A percentile compares a stretch with the other conserved stretches of the same genome.
Evolutionary conservation across 2,888 invertebrate genomes (phyloP).

Genomic region (Diloba caeruleocephala): DNA sequence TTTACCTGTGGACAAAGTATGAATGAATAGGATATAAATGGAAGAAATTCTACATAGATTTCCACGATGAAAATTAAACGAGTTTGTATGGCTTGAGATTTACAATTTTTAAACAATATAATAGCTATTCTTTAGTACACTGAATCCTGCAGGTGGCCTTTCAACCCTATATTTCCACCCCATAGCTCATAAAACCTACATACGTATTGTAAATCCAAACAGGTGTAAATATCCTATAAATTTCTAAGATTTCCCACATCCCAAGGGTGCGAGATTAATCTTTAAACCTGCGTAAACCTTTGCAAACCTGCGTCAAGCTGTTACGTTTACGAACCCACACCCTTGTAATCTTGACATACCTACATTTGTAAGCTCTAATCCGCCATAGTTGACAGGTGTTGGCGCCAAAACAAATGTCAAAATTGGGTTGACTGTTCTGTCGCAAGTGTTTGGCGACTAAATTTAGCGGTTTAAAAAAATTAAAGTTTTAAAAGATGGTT

Average conservation of each 20-base stretch:
- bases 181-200: conserved; percentile 19
- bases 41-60: too few species aligned
- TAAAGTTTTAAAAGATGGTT: too few species aligned
- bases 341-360: conserved; percentile 74
- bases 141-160: too few species aligned
- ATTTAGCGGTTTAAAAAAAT: too few species aligned
- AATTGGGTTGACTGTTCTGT: conserved; percentile 69
- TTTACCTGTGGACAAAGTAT: conserved; percentile 92
- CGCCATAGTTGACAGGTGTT: conserved; percentile 77
- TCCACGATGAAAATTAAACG: too few species aligned
- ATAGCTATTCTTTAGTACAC: too few species aligned
- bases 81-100: too few species aligned
- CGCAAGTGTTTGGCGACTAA: neutral
- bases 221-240: conserved; percentile 56
- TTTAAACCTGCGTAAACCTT: conserved; percentile 74
- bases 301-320: conserved; percentile 70
- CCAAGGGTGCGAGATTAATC: conserved; percentile 76
- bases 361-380: conserved; percentile 80
- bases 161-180: conserved; percentile 7
- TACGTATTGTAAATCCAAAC: conserved; percentile 40
- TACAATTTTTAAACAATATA: too few species aligned
- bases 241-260: conserved; percentile 54
- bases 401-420: conserved; percentile 79
- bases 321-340: conserved; percentile 79
- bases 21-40: neutral